A percentile compares a stretch with the other conserved stretches of the same genome.
phyloP scores from a whole-genome alignment of 2,797 vertebrate genomes.

The Thripadectes ignobilis region DNA sequence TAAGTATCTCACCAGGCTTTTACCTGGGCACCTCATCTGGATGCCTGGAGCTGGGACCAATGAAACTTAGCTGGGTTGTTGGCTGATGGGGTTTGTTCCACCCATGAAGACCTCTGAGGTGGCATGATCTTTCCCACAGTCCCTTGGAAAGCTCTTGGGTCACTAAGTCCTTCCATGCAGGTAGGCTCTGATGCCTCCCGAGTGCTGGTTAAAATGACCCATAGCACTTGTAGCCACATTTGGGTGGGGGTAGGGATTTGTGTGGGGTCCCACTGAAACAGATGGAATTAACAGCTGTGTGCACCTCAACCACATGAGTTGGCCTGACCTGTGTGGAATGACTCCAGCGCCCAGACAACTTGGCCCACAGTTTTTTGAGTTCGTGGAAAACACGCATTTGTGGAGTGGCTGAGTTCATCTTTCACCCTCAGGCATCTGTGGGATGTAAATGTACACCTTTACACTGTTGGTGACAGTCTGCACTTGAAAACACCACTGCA shows the following conservation, averaged over 20 bases:
- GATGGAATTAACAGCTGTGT: neutral
- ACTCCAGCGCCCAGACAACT: neutral
- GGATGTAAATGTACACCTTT: neutral
- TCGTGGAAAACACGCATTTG: neutral
- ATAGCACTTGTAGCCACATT: accelerated
- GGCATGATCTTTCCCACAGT: neutral
- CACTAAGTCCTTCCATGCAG: neutral
- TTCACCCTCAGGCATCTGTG: neutral
- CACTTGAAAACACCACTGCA: neutral
- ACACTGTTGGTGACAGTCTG: neutral
- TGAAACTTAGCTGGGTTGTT: neutral
- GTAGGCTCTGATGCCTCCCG: neutral
- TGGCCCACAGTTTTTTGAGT: neutral
- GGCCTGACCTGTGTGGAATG: neutral
- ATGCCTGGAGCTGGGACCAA: neutral
- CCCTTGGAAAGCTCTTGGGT: neutral
- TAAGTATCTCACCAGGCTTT: neutral
- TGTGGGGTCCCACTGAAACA: neutral
- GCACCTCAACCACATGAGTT: accelerated
- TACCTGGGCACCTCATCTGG: neutral
- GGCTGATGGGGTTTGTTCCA: neutral
- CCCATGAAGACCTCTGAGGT: neutral
- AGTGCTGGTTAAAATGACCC: neutral
- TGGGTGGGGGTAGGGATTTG: neutral
- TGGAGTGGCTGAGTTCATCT: neutral